A percentile compares a stretch with the other conserved stretches of the same genome.
These are phyloP conservation scores for Anabacerthia variegaticeps DNA, from an alignment of 2,797 vertebrate species.

Conservation along the genomic window DNA sequence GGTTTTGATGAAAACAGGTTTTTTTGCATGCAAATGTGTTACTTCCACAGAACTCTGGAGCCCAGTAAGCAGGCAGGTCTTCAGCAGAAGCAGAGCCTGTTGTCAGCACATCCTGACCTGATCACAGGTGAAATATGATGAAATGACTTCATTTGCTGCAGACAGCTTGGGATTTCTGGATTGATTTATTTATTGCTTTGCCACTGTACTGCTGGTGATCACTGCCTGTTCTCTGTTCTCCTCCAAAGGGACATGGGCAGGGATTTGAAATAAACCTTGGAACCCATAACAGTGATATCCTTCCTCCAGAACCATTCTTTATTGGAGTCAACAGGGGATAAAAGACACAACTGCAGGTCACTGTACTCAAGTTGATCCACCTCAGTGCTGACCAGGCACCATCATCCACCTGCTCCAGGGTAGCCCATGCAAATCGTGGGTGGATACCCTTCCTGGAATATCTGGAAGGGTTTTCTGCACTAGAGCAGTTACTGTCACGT, in stretches of 20 bases:
- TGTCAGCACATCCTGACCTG: not conserved
- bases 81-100: not conserved
- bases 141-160: not conserved
- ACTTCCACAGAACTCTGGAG: not conserved
- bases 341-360: not conserved
- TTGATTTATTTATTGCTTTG: not conserved
- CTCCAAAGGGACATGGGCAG: not conserved
- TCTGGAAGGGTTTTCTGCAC: not conserved
- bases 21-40: not conserved
- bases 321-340: rapidly evolving
- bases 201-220: not conserved
- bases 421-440: rapidly evolving
- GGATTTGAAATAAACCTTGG: not conserved
- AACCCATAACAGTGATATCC: rapidly evolving
- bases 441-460: rapidly evolving
- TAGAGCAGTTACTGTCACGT: not conserved
- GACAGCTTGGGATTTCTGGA: not conserved
- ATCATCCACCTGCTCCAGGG: not conserved
- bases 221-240: rapidly evolving
- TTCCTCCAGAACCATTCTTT: not conserved
- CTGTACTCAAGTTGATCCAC: not conserved
- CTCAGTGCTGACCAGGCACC: not conserved
- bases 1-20: not conserved
- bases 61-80: not conserved
- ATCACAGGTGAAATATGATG: not conserved